Conservation (phyloP, 2,888 invertebrate species). For the Alitta virens region DNA sequence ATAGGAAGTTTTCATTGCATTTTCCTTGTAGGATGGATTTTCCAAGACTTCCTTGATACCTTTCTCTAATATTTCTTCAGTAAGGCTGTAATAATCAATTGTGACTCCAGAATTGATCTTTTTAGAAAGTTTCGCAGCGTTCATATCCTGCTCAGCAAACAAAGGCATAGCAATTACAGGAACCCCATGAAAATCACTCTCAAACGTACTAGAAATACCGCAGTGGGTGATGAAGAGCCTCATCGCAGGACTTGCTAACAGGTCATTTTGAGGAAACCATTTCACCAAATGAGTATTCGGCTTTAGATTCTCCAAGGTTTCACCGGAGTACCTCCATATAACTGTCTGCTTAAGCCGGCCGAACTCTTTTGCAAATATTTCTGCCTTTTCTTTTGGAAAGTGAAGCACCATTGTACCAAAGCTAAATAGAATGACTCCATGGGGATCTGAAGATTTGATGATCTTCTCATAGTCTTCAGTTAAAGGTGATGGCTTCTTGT, state of each 20-base stretch:
- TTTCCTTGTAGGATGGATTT: background rate
- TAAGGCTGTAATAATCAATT: background rate
- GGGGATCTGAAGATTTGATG: conserved; percentile 4
- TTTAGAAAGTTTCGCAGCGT: conserved; percentile 3
- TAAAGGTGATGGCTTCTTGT: conserved; percentile 5
- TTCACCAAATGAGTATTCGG: conserved; percentile 4
- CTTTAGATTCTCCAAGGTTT: background rate
- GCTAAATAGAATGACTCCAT: conserved; percentile 12
- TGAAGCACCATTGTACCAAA: conserved; percentile 8
- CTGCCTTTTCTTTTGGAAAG: background rate
- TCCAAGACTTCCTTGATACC: conserved; percentile 6
- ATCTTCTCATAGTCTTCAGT: background rate
- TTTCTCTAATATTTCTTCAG: background rate
- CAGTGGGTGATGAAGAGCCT: conserved; percentile 16
- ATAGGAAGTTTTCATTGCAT: conserved; percentile 6
- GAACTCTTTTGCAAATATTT: conserved; percentile 8
- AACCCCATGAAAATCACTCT: conserved; percentile 1
- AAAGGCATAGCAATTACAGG: conserved; percentile 13
- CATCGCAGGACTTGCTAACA: conserved; percentile 6
- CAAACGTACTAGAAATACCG: conserved; percentile 12
- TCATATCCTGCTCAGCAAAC: conserved; percentile 6
- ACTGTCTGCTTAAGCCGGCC: conserved; percentile 6
- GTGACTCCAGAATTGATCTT: background rate
- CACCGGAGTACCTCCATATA: conserved; percentile 8
- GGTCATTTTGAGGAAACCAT: conserved; percentile 15